Evolutionary conservation across 2,113 vertebrate species (phyloP).

Genomic region (Aleadryas rufinucha): DNA sequence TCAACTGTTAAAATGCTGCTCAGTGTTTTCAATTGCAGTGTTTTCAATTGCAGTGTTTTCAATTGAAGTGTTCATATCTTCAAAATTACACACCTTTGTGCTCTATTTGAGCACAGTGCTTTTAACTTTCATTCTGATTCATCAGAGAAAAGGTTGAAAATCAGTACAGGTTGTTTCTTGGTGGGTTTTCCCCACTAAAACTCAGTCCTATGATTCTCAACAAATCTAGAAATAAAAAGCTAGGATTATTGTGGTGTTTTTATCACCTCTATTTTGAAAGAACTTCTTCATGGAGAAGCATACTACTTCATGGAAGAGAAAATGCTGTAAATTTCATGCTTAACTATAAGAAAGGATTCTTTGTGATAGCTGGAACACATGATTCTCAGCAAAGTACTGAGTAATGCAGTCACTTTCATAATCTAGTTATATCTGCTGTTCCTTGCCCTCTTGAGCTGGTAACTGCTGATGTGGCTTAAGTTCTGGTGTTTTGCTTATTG

Average conservation of each 20-base stretch:
- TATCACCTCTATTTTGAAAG: neutral
- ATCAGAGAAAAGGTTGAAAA: neutral
- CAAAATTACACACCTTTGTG: neutral
- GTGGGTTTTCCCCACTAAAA: neutral
- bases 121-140: neutral
- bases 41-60: neutral
- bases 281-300: neutral
- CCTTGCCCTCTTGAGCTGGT: neutral
- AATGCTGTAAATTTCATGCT: neutral
- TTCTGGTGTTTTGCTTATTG: neutral
- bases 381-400: neutral
- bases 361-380: neutral
- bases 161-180: neutral
- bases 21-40: neutral
- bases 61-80: neutral
- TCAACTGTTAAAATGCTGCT: neutral
- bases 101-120: neutral
- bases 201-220: neutral
- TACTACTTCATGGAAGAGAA: neutral
- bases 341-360: constrained; percentile 1
- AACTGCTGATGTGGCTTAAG: constrained; percentile 21
- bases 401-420: neutral
- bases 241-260: neutral
- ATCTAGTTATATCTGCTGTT: constrained; percentile 13
- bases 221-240: neutral